Percentiles rank a stretch among this genome's conserved stretches.
Conservation (phyloP, 2,113 vertebrate species). For the Antigone vipio region DNA sequence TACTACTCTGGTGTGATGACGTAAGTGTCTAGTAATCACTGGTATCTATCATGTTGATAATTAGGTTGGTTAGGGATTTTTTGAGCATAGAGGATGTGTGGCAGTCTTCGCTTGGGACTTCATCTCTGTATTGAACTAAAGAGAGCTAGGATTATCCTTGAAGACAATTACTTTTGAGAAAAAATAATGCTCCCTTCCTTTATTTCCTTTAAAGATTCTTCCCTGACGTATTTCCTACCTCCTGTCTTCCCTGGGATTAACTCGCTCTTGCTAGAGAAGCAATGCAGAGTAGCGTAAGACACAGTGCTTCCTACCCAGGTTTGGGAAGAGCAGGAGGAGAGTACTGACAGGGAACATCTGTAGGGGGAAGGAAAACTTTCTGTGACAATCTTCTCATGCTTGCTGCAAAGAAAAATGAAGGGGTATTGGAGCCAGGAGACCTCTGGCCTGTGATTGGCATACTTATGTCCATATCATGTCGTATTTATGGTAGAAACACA, state of each 20-base stretch:
- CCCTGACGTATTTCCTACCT: neutral
- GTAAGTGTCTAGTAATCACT: neutral
- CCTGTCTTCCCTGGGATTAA: neutral
- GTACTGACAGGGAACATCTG: neutral
- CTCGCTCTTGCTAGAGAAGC: neutral
- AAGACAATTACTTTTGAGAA: neutral
- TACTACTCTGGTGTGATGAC: neutral
- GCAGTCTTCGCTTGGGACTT: neutral
- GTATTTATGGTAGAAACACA: neutral
- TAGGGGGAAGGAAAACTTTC: neutral
- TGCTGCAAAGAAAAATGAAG: neutral
- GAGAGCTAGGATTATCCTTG: neutral
- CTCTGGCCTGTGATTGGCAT: neutral
- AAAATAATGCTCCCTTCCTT: neutral
- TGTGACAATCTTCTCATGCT: neutral
- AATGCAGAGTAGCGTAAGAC: neutral
- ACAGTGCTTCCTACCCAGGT: neutral
- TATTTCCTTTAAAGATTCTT: neutral
- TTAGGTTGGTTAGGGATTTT: neutral
- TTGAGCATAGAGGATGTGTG: neutral
- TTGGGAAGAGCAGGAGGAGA: neutral
- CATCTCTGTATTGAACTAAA: neutral
- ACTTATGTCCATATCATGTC: neutral
- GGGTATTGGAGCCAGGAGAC: neutral
- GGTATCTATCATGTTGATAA: neutral